A percentile compares a stretch with the other conserved stretches of the same genome.
These are phyloP conservation scores for Platygyra sinensis DNA, from an alignment of 64 coral and sea anemone species.

Conservation along the genomic window DNA sequence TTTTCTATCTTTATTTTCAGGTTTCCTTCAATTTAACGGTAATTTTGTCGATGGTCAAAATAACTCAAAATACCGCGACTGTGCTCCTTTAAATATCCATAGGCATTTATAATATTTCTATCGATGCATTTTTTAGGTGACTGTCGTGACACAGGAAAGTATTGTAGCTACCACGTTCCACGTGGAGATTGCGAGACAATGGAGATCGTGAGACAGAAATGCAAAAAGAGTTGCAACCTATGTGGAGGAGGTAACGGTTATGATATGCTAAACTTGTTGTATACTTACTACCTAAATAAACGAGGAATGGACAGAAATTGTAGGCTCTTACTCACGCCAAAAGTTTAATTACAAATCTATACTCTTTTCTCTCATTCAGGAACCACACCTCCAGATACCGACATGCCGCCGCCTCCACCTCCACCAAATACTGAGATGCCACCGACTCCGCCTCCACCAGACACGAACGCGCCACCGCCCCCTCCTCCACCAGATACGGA, in stretches of 20 bases:
- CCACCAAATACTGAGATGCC: not conserved
- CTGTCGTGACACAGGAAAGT: constrained; percentile 50
- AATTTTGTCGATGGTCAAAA: too few relatives aligned
- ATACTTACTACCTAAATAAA: not conserved
- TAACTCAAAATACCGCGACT: too few relatives aligned
- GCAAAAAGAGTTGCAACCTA: constrained; percentile 68
- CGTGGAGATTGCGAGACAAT: constrained; percentile 57
- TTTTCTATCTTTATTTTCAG: too few relatives aligned
- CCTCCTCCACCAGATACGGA: too few relatives aligned
- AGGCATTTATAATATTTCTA: too few relatives aligned
- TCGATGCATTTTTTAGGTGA: not conserved
- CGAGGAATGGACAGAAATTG: too few relatives aligned
- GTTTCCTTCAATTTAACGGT: too few relatives aligned
- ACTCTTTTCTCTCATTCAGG: too few relatives aligned
- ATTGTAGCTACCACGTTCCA: constrained; percentile 59
- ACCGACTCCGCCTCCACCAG: not conserved
- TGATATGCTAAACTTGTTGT: not conserved
- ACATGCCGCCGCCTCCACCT: not conserved
- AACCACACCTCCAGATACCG: not conserved
- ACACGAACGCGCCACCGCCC: too few relatives aligned
- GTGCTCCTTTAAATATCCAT: too few relatives aligned
- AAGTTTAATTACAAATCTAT: too few relatives aligned
- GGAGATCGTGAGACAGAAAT: constrained; percentile 50
- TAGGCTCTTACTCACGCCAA: too few relatives aligned
- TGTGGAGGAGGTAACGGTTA: constrained; percentile 8